Evolutionary conservation across 2,888 invertebrate genomes (phyloP), one percentile per base, ranked within the genome.

Genomic region (Sinodicranocentrus sp.): DNA sequence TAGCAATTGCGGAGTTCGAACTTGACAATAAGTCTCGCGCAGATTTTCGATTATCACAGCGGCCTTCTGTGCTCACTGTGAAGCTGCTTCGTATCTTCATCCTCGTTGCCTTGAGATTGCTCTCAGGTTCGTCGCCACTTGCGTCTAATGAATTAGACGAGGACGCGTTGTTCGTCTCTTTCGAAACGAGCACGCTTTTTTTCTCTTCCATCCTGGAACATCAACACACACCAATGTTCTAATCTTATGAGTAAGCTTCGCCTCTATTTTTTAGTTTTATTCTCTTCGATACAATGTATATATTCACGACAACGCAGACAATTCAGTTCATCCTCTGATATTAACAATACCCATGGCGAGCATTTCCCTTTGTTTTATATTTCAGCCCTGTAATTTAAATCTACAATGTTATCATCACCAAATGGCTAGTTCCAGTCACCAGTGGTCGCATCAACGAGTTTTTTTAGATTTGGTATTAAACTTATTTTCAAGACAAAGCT

Each of bases 71-170:
- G 25, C 33, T 28, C 17, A 59, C 5, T 3, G 70, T 28, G 61
- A 70, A 68, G 70, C 63, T 23, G 28, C 26, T 70, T 21, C 63
- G 71, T 28, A 79, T 79, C 61, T 79, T 79, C 79, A 79, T 79
- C 43, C 39, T 79, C 57, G 57, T 78, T 71, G 63, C 25, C 48
- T 61, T 52, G 52, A 71, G 79, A 70, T 63, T 59, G 25, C 23
- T 59, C 2, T 63, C 57, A 17, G 63, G 61, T 33, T 61, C 48
- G 23, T 43, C 61, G 63, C 52, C 59, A 70, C 63, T 59, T 44
- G 26, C 33, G 44, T 43, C 68, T 63, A 61, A 19, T 44, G 71
- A 44, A 63, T 71, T 79, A 71, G 70, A 63, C 33, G 79, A 63
- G 68, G 71, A n/a, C 10, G 17, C 13, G 17, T 63, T 19, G 67